Evolutionary conservation across 2,888 invertebrate genomes (phyloP).

Genomic region (Pollenia labialis): DNA sequence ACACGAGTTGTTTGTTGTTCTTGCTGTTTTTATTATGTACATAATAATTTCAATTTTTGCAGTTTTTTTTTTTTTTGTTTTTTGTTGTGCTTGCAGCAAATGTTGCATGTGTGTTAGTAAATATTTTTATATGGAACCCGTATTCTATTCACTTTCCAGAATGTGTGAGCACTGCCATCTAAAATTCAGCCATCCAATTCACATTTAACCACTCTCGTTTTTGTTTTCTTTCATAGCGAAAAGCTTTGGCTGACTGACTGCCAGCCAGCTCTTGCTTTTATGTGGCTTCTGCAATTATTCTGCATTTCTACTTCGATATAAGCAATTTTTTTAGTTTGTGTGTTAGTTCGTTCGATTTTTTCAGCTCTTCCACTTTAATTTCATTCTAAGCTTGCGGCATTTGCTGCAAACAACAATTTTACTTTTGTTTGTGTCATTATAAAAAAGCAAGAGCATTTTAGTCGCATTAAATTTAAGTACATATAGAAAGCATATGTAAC

Average conservation of each 20-base stretch:
- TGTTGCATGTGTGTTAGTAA: slow-evolving; percentile 42
- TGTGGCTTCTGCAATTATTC: slow-evolving; percentile 71
- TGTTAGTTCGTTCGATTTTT: slow-evolving; percentile 7
- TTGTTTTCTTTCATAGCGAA: slow-evolving; percentile 67
- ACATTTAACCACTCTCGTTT: slow-evolving; percentile 72
- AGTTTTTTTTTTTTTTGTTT: slow-evolving; percentile 35
- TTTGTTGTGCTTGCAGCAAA: slow-evolving; percentile 48
- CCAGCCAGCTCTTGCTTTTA: slow-evolving; percentile 58
- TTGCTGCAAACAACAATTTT: slow-evolving; percentile 71
- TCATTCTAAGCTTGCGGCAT: slow-evolving; percentile 66
- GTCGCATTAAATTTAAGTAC: slow-evolving; percentile 43
- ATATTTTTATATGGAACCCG: slow-evolving; percentile 60
- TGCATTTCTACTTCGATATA: slow-evolving; percentile 54
- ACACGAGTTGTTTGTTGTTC: slow-evolving; percentile 38
- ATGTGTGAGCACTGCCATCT: slow-evolving; percentile 17
- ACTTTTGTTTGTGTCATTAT: slow-evolving; percentile 70
- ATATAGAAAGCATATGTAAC: slow-evolving; percentile 7
- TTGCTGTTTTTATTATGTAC: slow-evolving; percentile 32
- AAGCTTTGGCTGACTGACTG: slow-evolving; percentile 45
- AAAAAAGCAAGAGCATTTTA: slow-evolving; percentile 63
- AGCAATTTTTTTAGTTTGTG: background rate
- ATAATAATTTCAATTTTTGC: slow-evolving; percentile 54
- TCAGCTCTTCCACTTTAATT: slow-evolving; percentile 38
- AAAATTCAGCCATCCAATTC: slow-evolving; percentile 51
- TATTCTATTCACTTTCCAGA: slow-evolving; percentile 58